A percentile compares a stretch with the other conserved stretches of the same genome.
These are phyloP conservation scores for Myopa tessellatipennis DNA, from an alignment of 2,888 invertebrate species.

Conservation along the genomic window DNA sequence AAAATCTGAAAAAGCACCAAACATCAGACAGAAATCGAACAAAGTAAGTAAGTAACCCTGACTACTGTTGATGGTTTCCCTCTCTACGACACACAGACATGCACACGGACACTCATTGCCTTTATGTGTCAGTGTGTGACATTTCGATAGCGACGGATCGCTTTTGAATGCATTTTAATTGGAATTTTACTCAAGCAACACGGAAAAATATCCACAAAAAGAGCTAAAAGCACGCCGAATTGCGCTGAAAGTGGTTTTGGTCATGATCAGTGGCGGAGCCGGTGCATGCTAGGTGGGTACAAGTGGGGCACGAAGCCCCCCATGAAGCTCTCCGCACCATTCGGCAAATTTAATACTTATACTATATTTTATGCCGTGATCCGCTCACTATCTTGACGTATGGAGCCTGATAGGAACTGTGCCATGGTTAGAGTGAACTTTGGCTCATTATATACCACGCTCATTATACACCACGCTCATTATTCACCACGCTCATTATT, in stretches of 20 bases:
- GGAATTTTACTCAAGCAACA: constrained; percentile 8
- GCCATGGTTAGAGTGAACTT: too few relatives aligned
- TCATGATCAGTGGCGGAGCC: background rate
- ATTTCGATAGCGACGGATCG: constrained; percentile 4
- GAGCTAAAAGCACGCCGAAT: background rate
- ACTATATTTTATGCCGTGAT: too few relatives aligned
- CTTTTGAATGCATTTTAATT: constrained; percentile 15
- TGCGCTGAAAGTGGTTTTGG: constrained; percentile 24
- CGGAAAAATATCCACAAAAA: background rate
- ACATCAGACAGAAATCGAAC: too few relatives aligned
- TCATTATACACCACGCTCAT: too few relatives aligned
- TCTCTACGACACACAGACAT: too few relatives aligned
- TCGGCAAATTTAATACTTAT: background rate
- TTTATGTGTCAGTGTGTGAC: constrained; percentile 21
- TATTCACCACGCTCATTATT: too few relatives aligned
- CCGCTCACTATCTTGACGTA: too few relatives aligned
- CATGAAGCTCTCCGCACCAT: background rate
- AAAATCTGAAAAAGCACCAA: too few relatives aligned
- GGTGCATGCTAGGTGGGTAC: background rate
- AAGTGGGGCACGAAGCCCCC: background rate
- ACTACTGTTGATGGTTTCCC: too few relatives aligned
- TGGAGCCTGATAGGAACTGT: too few relatives aligned
- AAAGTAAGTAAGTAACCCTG: too few relatives aligned
- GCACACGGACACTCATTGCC: background rate
- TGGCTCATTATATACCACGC: too few relatives aligned